Percentiles rank a stretch among this genome's conserved stretches.
phyloP scores from a whole-genome alignment of 2,888 invertebrate genomes.

The Leptopilina syphax region DNA sequence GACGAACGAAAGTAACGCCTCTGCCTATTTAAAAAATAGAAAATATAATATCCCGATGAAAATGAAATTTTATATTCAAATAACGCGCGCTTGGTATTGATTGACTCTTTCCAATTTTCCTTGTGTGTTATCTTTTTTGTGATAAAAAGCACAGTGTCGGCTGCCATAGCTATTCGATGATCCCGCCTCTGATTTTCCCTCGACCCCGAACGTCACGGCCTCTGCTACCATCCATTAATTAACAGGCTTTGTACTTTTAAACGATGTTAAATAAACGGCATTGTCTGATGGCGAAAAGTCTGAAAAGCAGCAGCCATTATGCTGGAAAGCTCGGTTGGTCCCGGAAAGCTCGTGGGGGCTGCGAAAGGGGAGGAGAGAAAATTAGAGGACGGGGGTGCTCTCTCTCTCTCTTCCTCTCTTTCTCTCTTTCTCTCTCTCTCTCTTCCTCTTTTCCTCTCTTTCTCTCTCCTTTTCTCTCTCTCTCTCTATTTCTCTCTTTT shows the following conservation, averaged over 20 bases:
- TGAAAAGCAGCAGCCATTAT: constrained; percentile 74
- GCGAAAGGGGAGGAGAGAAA: too few relatives aligned
- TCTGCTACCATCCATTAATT: constrained; percentile 74
- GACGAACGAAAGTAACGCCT: too few relatives aligned
- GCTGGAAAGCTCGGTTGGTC: constrained; percentile 67
- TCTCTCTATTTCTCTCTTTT: too few relatives aligned
- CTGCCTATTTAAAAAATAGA: neutral
- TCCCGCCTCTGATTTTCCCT: constrained; percentile 47
- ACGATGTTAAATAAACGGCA: constrained; percentile 77
- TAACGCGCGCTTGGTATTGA: neutral
- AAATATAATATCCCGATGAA: neutral
- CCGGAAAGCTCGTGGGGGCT: constrained; percentile 60
- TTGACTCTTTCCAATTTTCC: constrained; percentile 26
- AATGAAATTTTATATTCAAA: constrained; percentile 6
- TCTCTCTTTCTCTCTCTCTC: too few relatives aligned
- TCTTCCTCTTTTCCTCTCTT: too few relatives aligned
- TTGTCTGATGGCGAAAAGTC: constrained; percentile 73
- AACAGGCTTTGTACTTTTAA: constrained; percentile 77
- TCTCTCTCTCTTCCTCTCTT: too few relatives aligned
- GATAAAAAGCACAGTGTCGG: constrained; percentile 35
- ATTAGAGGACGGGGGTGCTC: too few relatives aligned
- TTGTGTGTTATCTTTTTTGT: constrained; percentile 16
- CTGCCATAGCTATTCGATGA: constrained; percentile 57
- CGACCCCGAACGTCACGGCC: constrained; percentile 51
- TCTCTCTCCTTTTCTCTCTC: too few relatives aligned